These are phyloP conservation scores for Enteromius unitaeniatus DNA, from an alignment of 2,797 vertebrate genomes.

Conservation along the genomic window DNA sequence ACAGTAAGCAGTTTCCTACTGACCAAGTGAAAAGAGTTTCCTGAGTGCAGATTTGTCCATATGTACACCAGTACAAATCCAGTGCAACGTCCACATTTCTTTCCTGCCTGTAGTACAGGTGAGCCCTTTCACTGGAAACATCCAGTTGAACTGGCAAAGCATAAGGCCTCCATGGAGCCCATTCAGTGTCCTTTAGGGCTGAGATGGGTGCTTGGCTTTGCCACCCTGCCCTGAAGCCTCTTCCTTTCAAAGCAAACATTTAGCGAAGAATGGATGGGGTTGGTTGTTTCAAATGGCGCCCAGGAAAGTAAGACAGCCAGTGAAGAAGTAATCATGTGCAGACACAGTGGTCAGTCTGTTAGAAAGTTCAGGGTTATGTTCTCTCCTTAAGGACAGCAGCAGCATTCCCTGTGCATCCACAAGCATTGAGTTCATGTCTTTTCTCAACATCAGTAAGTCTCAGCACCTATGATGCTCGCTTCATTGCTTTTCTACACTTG, in stretches of 20 bases:
- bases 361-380: conserved; percentile 62
- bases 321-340: conserved; percentile 56
- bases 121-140: neutral
- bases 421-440: conserved; percentile 64
- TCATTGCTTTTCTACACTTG: conserved; percentile 35
- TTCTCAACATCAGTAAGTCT: conserved; percentile 24
- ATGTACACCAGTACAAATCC: conserved; percentile 38
- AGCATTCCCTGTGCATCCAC: conserved; percentile 65
- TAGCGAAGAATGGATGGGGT: conserved; percentile 66
- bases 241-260: conserved; percentile 77
- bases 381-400: conserved; percentile 41
- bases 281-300: conserved; percentile 62
- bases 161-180: neutral
- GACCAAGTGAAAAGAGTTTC: conserved; percentile 30
- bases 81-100: conserved; percentile 26
- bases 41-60: conserved; percentile 42
- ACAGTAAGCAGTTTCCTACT: conserved; percentile 4
- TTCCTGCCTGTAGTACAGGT: conserved; percentile 15
- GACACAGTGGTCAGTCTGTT: conserved; percentile 64
- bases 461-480: conserved; percentile 52
- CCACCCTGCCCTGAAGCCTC: conserved; percentile 78
- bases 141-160: conserved; percentile 30
- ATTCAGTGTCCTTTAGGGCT: conserved; percentile 71
- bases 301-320: conserved; percentile 60
- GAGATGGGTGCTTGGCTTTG: conserved; percentile 80